Conservation (phyloP, 2,113 vertebrate species). For the Sapajus apella region DNA sequence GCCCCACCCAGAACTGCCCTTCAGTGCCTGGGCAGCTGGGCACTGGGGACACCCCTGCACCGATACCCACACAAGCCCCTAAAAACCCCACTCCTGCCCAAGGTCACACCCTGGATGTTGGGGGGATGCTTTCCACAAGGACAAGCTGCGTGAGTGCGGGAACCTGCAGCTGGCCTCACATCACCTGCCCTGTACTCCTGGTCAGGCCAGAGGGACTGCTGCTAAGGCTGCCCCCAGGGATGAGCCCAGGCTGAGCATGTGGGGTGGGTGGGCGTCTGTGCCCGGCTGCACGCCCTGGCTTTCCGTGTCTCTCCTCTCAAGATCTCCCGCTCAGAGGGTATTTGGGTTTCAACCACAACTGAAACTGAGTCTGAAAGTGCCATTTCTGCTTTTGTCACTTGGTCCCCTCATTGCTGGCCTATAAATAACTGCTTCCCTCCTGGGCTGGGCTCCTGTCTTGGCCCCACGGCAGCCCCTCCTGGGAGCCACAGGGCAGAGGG, state of each 20-base stretch:
- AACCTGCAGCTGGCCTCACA: no score
- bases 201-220: background rate
- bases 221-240: no score
- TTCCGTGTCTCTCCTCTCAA: no score
- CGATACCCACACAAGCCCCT: background rate
- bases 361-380: background rate
- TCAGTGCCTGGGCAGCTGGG: background rate
- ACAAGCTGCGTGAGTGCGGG: no score
- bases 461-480: background rate
- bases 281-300: no score
- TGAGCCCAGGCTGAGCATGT: no score
- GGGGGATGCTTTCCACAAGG: no score
- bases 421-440: background rate
- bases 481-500: background rate
- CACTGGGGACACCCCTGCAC: background rate
- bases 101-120: no score
- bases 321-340: rapidly evolving
- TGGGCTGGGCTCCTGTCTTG: background rate
- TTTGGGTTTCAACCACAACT: background rate
- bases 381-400: conserved; percentile 5
- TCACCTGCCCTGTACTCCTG: background rate
- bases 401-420: rapidly evolving
- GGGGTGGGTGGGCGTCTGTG: background rate
- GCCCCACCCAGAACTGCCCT: background rate
- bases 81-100: background rate